Evolutionary conservation across 1,140 invertebrate genomes (phyloP).

Genomic region (Trichogramma pretiosum): DNA sequence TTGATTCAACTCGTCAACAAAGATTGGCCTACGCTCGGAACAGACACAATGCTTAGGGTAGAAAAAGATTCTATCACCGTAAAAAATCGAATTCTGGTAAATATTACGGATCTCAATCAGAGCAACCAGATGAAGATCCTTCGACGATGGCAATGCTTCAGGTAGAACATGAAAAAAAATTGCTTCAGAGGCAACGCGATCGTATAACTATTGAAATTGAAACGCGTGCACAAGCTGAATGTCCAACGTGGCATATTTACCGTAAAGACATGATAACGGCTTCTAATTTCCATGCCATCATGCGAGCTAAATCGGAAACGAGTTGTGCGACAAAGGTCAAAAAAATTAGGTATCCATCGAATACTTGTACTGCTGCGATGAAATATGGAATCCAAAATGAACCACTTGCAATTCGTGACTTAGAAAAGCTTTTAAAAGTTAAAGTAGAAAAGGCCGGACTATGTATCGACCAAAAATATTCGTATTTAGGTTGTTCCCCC

Average conservation of each 20-base stretch:
- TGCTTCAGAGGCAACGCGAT: constrained; percentile 7
- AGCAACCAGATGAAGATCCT: constrained; percentile 19
- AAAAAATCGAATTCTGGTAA: constrained; percentile 16
- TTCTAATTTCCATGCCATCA: constrained; percentile 32
- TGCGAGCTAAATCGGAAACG: constrained; percentile 22
- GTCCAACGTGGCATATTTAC: constrained; percentile 26
- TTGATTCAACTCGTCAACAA: constrained; percentile 14
- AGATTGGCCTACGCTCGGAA: constrained; percentile 25
- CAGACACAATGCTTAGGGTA: constrained; percentile 11
- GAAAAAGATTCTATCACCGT: constrained; percentile 12
- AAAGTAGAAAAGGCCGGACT: not conserved
- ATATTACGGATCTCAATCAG: constrained; percentile 15
- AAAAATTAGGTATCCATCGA: constrained; percentile 21
- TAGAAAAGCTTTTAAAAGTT: not conserved
- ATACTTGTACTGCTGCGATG: not conserved
- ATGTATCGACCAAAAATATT: not conserved
- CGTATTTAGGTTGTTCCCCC: not conserved
- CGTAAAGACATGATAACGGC: constrained; percentile 28
- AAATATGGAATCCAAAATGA: not conserved
- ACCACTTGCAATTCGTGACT: not conserved
- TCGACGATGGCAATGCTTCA: too few species aligned
- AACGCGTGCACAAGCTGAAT: constrained; percentile 25
- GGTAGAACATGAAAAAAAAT: constrained; percentile 7
- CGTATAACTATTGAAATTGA: constrained; percentile 20
- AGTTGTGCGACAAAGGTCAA: constrained; percentile 24